phyloP scores from a whole-genome alignment of 2,113 vertebrate genomes.

The Orycteropus afer region DNA sequence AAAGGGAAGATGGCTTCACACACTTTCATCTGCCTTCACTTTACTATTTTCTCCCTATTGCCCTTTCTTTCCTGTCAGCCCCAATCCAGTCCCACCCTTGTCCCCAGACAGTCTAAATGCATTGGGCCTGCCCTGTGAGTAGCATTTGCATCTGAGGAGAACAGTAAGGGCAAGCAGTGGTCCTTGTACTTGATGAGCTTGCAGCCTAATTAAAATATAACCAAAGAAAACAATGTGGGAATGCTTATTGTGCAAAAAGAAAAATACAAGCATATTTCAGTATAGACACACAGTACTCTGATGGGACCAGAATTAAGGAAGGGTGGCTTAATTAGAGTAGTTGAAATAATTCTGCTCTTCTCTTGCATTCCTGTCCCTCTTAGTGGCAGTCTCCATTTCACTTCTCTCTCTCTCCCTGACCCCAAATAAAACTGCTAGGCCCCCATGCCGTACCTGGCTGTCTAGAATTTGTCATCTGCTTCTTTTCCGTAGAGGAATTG shows the following conservation, averaged over 20 bases:
- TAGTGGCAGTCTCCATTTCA: not conserved
- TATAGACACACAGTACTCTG: not conserved
- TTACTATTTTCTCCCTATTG: not conserved
- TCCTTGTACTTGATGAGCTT: not conserved
- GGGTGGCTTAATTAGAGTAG: not conserved
- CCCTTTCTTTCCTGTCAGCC: not conserved
- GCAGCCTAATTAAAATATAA: not conserved
- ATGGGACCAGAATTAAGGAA: not conserved
- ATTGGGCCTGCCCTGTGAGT: not conserved
- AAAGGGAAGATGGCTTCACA: not conserved
- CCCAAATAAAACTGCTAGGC: not conserved
- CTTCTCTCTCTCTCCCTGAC: not conserved
- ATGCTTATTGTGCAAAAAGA: not conserved
- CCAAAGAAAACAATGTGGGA: not conserved
- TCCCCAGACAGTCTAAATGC: accelerated
- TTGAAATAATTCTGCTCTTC: not conserved
- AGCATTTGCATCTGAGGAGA: not conserved
- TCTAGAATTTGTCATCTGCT: not conserved
- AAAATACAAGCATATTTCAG: not conserved
- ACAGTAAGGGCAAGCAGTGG: not conserved
- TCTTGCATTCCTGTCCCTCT: not conserved
- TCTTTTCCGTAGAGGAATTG: constrained; percentile 93
- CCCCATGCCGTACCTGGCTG: not conserved
- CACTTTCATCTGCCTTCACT: not conserved
- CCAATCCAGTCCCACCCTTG: not conserved